Base-by-base conservation (phyloP, 2,113 vertebrate species). In the Otus sunia region DNA sequence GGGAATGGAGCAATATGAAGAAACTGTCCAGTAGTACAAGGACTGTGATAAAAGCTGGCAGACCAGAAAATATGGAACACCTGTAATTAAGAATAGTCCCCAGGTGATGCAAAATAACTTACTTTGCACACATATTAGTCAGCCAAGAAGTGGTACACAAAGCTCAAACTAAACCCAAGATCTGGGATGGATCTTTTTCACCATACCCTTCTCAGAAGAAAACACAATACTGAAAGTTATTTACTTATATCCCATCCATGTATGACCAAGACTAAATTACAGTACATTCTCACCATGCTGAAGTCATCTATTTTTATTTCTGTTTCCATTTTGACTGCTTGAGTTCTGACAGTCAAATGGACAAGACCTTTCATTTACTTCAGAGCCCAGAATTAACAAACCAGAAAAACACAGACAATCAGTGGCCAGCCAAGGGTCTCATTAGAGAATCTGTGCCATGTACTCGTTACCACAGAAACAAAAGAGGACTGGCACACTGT, bases 401-500 rank as follows among this genome's bases (percentile, higher is more conserved):
- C 79, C 52, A 97, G 95, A 95, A 96, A 94, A 97, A 96, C 47
- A n/a, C 83, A 95, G 92, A 92, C 75, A 85, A 94, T 94, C 91
- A 95, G 91, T 92, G 94, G 90, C 92, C 96, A 97, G 97, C 95
- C 94, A 95, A 91, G 85, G 93, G 72, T 91, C 95, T 98, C 92
- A 96, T 97, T 97, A 93, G 53, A 79, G 91, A 98, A 97, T 97
- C 95, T 74, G 73, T 80, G 91, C 64, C 34, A 93, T 95, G 71
- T 96, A 91, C 88, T 93, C 3, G 8, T 97, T 97, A 96, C 97
- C 92, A 90, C 22, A 92, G 98, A 98, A 98, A 98, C 94, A 7
- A 94, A 88, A 94, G 86, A 90, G 66, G 94, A 92, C 83, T 86
- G 94, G 92, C 96, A 97, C 23, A 29, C 92, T 92, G 93, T 86